Conservation (phyloP, 2,888 invertebrate genomes). For the Ligdia adustata region DNA sequence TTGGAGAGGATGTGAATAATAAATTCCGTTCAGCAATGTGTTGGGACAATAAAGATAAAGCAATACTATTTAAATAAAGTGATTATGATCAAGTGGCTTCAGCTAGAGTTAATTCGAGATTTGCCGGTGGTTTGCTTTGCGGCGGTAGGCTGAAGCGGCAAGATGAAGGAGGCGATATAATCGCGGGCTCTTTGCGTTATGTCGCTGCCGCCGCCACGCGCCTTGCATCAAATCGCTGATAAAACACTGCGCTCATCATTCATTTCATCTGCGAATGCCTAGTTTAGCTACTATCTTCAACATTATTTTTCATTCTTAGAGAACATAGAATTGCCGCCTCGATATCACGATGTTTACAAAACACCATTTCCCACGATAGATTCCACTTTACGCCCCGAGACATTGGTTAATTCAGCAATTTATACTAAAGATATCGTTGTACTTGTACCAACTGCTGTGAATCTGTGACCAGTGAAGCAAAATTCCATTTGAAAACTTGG, state of each 20-base stretch:
- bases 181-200: conserved; percentile 67
- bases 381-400: conserved; percentile 27
- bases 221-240: conserved; percentile 73
- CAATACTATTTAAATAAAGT: conserved; percentile 62
- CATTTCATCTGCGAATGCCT: conserved; percentile 64
- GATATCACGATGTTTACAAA: too few relatives aligned
- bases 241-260: conserved; percentile 64
- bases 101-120: conserved; percentile 55
- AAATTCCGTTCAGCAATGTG: conserved; percentile 36
- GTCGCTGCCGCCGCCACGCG: conserved; percentile 66
- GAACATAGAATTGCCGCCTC: conserved; percentile 9
- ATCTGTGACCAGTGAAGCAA: conserved; percentile 54
- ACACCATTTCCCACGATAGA: conserved; percentile 30
- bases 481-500: conserved; percentile 45
- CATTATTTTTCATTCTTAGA: conserved; percentile 17
- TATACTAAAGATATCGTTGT: conserved; percentile 28
- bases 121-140: conserved; percentile 44
- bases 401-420: conserved; percentile 26
- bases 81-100: conserved; percentile 62
- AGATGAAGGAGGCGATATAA: conserved; percentile 73
- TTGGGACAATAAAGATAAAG: conserved; percentile 54
- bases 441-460: conserved; percentile 46
- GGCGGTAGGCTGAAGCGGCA: conserved; percentile 57
- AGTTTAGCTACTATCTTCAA: conserved; percentile 33
- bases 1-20: conserved; percentile 23